Conservation (phyloP, 2,797 vertebrate species). For the Melanotaenia parkinsoni region DNA sequence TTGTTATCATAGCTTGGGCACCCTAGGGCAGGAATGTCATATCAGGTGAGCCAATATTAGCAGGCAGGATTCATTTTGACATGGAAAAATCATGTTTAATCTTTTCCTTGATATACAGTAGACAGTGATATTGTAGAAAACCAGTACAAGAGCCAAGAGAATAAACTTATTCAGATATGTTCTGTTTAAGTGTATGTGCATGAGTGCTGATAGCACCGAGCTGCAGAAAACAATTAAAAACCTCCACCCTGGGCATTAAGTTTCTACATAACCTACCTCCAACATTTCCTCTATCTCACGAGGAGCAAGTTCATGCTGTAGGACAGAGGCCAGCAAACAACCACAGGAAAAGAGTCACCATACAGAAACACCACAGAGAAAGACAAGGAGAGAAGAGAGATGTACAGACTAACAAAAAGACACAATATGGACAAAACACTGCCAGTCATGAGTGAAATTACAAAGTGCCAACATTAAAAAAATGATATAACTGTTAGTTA, state of each 20-base stretch:
- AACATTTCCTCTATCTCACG: slow-evolving; percentile 85
- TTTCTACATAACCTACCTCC: slow-evolving; percentile 79
- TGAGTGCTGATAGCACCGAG: slow-evolving; percentile 52
- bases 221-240: slow-evolving; percentile 50
- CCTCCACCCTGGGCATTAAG: slow-evolving; percentile 48
- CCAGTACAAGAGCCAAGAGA: slow-evolving; percentile 46
- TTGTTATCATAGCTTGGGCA: slow-evolving; percentile 61
- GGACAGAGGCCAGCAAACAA: slow-evolving; percentile 76
- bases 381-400: slow-evolving; percentile 54
- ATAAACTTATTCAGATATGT: slow-evolving; percentile 52
- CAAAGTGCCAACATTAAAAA: slow-evolving; percentile 12
- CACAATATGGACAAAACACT: slow-evolving; percentile 38
- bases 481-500: slow-evolving; percentile 1
- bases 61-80: slow-evolving; percentile 55
- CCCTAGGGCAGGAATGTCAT: slow-evolving; percentile 64
- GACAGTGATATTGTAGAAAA: slow-evolving; percentile 44
- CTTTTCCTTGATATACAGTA: slow-evolving; percentile 43
- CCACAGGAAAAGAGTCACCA: slow-evolving; percentile 74
- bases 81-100: slow-evolving; percentile 67
- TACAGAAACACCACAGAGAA: slow-evolving; percentile 66
- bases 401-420: slow-evolving; percentile 45
- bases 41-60: slow-evolving; percentile 65
- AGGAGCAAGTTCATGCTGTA: slow-evolving; percentile 80
- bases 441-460: slow-evolving; percentile 15
- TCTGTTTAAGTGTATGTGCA: slow-evolving; percentile 54